Evolutionary conservation across 2,797 vertebrate genomes (phyloP).

Genomic region (Alectoris magna): DNA sequence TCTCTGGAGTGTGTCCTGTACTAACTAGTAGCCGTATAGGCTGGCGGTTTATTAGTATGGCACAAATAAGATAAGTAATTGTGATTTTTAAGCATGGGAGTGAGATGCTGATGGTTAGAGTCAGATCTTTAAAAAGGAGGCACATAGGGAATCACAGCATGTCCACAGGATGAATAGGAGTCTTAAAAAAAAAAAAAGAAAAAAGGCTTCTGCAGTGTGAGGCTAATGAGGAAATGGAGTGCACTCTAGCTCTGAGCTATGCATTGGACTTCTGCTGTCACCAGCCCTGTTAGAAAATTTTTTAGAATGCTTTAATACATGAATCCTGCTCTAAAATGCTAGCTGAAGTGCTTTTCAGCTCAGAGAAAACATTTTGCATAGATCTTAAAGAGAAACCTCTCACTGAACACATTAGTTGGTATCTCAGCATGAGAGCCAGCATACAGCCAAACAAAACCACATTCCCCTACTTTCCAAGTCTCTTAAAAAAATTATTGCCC

Average conservation of each 20-base stretch:
- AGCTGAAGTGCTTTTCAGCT: not conserved
- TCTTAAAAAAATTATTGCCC: conserved; percentile 26
- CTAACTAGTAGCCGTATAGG: not conserved
- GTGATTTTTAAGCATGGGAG: not conserved
- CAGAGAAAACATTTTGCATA: not conserved
- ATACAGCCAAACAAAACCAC: conserved; percentile 42
- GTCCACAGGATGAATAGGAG: not conserved
- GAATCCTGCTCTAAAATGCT: not conserved
- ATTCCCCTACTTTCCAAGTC: conserved; percentile 2
- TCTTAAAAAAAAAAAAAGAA: not conserved
- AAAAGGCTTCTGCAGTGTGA: not conserved
- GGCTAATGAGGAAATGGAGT: accelerated
- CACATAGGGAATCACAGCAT: accelerated
- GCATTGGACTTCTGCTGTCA: not conserved
- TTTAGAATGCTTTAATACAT: not conserved
- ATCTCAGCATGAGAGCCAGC: not conserved
- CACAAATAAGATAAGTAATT: not conserved
- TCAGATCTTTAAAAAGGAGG: not conserved
- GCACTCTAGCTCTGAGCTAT: not conserved
- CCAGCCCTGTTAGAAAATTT: not conserved
- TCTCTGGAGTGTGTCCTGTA: accelerated
- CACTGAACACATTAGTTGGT: not conserved
- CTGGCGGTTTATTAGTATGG: not conserved
- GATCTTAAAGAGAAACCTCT: not conserved
- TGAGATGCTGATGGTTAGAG: not conserved